Evolutionary conservation across 1,140 invertebrate species (phyloP).

Genomic region (Manduca sexta): DNA sequence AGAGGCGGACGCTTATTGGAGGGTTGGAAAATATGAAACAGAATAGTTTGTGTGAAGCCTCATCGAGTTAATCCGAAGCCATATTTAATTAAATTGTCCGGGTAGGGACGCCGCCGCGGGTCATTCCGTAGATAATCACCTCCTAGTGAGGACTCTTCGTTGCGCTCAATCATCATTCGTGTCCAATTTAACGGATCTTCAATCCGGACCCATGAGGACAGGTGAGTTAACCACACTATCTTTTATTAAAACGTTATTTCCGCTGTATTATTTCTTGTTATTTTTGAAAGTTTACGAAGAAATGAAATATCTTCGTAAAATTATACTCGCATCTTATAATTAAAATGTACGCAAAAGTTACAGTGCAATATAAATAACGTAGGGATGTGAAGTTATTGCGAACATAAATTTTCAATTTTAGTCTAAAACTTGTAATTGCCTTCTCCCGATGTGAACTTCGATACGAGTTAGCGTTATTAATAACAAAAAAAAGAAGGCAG

Average conservation of each 20-base stretch:
- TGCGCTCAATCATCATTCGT: background rate
- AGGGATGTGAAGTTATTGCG: too few relatives aligned
- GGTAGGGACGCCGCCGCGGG: conserved; percentile 38
- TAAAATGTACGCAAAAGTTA: too few relatives aligned
- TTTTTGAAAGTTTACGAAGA: too few relatives aligned
- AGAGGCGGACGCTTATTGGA: conserved; percentile 10
- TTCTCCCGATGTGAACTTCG: conserved; percentile 5
- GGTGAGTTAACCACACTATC: background rate
- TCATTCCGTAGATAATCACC: conserved; percentile 42
- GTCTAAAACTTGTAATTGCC: conserved; percentile 1
- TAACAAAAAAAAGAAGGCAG: conserved; percentile 7
- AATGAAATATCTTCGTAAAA: background rate
- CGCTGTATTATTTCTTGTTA: too few relatives aligned
- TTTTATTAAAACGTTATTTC: background rate
- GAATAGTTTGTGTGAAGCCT: conserved; percentile 62
- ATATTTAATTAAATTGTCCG: conserved; percentile 70
- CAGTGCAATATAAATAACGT: too few relatives aligned
- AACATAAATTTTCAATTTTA: too few relatives aligned
- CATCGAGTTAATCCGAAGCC: conserved; percentile 67
- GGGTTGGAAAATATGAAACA: conserved; percentile 53
- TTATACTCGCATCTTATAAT: too few relatives aligned
- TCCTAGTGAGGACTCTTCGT: conserved; percentile 29
- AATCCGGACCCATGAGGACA: too few relatives aligned
- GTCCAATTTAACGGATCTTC: background rate
- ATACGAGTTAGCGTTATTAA: background rate